These are phyloP conservation scores for Ceratoteleas bidentatus DNA, from an alignment of 1,140 invertebrate species.

Conservation along the genomic window DNA sequence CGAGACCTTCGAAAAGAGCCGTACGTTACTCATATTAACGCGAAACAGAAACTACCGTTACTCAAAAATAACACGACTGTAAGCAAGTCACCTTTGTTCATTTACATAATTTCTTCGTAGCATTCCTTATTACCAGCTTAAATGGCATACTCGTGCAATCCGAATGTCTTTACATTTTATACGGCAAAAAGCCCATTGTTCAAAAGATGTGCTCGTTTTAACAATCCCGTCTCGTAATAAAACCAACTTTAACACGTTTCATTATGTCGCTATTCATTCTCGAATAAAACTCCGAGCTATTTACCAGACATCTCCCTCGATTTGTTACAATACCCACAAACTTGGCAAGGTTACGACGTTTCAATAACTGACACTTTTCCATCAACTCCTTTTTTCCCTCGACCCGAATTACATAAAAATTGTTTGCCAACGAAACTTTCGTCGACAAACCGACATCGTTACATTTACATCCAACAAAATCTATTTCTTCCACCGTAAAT, in stretches of 20 bases:
- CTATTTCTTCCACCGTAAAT: no score
- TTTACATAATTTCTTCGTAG: constrained; percentile 55
- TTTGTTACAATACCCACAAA: no score
- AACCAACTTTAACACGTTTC: neutral
- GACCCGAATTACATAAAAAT: no score
- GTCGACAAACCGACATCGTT: no score
- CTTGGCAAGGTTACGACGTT: neutral
- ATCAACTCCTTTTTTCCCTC: no score
- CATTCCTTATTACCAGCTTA: constrained; percentile 45
- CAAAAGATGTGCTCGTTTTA: constrained; percentile 32
- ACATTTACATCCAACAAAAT: no score
- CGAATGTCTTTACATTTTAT: constrained; percentile 42
- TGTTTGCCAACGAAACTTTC: no score
- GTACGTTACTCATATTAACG: constrained; percentile 13
- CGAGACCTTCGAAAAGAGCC: neutral
- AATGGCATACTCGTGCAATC: constrained; percentile 62
- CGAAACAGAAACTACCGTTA: constrained; percentile 26
- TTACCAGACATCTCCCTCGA: neutral
- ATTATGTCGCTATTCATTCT: neutral
- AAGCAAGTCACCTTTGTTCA: constrained; percentile 51
- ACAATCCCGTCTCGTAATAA: constrained; percentile 22
- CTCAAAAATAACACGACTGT: constrained; percentile 32
- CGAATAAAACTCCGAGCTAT: neutral
- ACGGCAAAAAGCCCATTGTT: constrained; percentile 51
- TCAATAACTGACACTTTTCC: neutral